Evolutionary conservation across 2,797 vertebrate genomes (phyloP).

Genomic region (Hirundo rustica): DNA sequence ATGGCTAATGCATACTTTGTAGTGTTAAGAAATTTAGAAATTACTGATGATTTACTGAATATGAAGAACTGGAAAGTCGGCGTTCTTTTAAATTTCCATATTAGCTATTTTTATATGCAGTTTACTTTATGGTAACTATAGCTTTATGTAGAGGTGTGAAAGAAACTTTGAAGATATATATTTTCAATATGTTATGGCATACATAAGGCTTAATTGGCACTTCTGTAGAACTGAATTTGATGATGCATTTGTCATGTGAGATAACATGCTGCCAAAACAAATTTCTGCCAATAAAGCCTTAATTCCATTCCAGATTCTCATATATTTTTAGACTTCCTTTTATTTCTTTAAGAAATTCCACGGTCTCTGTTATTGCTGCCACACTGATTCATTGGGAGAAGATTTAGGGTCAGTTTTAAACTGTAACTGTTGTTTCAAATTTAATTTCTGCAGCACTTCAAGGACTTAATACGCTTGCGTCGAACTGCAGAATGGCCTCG

Average conservation of each 20-base stretch:
- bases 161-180: not conserved
- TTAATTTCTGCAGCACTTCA: slow-evolving; percentile 88
- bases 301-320: not conserved
- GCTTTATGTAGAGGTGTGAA: not conserved
- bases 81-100: not conserved
- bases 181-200: not conserved
- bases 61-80: not conserved
- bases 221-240: not conserved
- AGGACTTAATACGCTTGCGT: slow-evolving; percentile 95
- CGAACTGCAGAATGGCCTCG: slow-evolving; percentile 98
- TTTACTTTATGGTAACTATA: not conserved
- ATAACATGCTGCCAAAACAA: not conserved
- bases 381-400: not conserved
- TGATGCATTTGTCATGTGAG: not conserved
- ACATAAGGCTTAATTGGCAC: not conserved
- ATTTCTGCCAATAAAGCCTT: not conserved
- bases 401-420: not conserved
- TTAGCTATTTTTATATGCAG: not conserved
- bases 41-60: not conserved
- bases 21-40: not conserved
- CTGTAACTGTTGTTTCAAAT: slow-evolving; percentile 1
- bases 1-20: not conserved
- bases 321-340: not conserved
- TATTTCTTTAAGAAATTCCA: not conserved
- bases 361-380: not conserved